phyloP scores from a whole-genome alignment of 2,888 invertebrate genomes.

The Trichacis sp. region DNA sequence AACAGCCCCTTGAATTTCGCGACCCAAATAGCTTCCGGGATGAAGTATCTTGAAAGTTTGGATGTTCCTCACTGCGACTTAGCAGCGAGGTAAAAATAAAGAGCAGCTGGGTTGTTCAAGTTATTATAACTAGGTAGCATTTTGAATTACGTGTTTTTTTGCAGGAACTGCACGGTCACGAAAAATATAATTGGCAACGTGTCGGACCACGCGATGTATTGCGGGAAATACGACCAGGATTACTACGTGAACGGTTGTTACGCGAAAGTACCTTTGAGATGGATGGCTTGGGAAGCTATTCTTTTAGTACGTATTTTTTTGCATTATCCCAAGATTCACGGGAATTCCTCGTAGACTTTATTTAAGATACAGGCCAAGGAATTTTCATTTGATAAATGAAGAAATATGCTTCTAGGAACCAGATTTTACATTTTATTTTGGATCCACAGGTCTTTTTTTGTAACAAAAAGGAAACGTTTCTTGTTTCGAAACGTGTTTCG shows the following conservation, averaged over 20 bases:
- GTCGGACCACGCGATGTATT: conserved; percentile 89
- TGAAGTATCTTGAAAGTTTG: conserved; percentile 92
- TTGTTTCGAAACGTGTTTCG: too few species aligned
- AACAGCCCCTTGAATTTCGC: conserved; percentile 87
- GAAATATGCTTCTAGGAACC: too few species aligned
- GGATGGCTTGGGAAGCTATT: conserved; percentile 95
- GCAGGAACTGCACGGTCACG: conserved; percentile 88
- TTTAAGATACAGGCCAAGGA: too few species aligned
- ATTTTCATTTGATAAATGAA: too few species aligned
- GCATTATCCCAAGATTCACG: too few species aligned
- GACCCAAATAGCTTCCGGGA: conserved; percentile 90
- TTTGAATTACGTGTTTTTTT: conserved; percentile 14
- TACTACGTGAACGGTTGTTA: conserved; percentile 89
- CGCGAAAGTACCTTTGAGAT: conserved; percentile 85
- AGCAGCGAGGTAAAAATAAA: conserved; percentile 81
- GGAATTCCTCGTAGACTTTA: too few species aligned
- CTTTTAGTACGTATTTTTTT: conserved; percentile 78
- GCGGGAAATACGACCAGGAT: conserved; percentile 82
- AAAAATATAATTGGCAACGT: conserved; percentile 83
- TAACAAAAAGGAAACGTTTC: too few species aligned
- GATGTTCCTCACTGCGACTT: conserved; percentile 92
- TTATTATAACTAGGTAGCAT: too few species aligned
- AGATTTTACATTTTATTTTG: too few species aligned
- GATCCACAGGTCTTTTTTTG: too few species aligned
- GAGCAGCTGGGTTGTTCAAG: too few species aligned